phyloP scores from a whole-genome alignment of 2,888 invertebrate species.

The Platycheirus albimanus region DNA sequence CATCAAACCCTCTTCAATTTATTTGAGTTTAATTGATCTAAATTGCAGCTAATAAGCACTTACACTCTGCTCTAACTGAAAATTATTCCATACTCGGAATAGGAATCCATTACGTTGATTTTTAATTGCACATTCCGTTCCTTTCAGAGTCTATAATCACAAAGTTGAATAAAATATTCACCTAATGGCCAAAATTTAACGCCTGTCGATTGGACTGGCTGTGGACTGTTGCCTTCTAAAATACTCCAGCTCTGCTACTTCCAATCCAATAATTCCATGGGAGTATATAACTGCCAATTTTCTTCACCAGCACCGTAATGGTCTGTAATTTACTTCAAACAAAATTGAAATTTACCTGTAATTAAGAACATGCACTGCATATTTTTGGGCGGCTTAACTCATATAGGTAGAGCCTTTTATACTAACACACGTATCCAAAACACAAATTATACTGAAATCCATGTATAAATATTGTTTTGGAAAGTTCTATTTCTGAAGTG shows the following conservation, averaged over 20 bases:
- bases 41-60: background rate
- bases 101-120: conserved; percentile 24
- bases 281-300: conserved; percentile 65
- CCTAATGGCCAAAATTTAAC: conserved; percentile 44
- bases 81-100: conserved; percentile 9
- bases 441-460: conserved; percentile 3
- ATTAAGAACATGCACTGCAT: conserved; percentile 57
- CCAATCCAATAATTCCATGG: background rate
- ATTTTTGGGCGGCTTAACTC: conserved; percentile 2
- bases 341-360: conserved; percentile 64
- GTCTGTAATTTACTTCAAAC: conserved; percentile 65
- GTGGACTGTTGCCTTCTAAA: background rate
- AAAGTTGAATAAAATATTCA: conserved; percentile 50
- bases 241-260: no score
- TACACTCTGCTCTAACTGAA: background rate
- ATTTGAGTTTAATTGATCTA: background rate
- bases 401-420: conserved; percentile 9
- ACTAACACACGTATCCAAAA: conserved; percentile 11
- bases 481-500: conserved; percentile 1
- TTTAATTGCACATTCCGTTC: conserved; percentile 51
- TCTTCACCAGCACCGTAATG: conserved; percentile 49
- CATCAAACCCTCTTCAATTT: no score
- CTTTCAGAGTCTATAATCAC: conserved; percentile 36
- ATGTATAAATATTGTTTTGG: background rate
- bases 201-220: background rate